Conservation (phyloP, 1,140 invertebrate species). For the Psilanteris sp. region DNA sequence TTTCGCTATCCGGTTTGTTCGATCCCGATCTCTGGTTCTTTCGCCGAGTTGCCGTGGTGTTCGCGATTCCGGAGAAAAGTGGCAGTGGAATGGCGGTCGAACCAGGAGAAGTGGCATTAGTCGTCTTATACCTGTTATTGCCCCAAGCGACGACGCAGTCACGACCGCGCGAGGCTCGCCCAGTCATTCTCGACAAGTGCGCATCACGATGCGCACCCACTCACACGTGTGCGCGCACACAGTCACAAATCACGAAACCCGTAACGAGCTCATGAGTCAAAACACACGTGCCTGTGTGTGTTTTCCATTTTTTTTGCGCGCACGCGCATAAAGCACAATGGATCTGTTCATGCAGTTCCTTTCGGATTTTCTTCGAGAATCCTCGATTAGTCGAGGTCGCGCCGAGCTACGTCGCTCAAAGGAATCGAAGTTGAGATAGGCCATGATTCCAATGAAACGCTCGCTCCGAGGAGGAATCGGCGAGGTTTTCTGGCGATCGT, state of each 20-base stretch:
- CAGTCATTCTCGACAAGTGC: constrained; percentile 74
- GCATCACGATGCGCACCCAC: constrained; percentile 71
- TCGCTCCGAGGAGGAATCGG: background rate
- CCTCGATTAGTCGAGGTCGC: constrained; percentile 53
- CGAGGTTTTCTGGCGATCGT: constrained; percentile 10
- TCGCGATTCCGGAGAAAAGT: constrained; percentile 38
- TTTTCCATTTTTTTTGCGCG: constrained; percentile 26
- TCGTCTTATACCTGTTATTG: constrained; percentile 71
- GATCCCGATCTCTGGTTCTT: constrained; percentile 41
- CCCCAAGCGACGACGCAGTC: constrained; percentile 67
- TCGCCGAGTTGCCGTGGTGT: constrained; percentile 15
- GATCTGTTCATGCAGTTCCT: constrained; percentile 32
- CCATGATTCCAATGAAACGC: constrained; percentile 11
- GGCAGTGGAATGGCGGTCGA: constrained; percentile 57
- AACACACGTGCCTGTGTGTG: constrained; percentile 8
- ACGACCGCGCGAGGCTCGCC: constrained; percentile 69
- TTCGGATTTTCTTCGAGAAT: constrained; percentile 48
- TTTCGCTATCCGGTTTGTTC: constrained; percentile 40
- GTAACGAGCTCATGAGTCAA: constrained; percentile 23
- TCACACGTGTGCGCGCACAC: constrained; percentile 42
- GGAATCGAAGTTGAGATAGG: constrained; percentile 43
- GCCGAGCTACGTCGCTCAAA: constrained; percentile 24
- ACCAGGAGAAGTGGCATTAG: constrained; percentile 63
- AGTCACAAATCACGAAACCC: constrained; percentile 4
- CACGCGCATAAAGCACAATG: constrained; percentile 6